Evolutionary conservation across 2,113 vertebrate genomes (phyloP).

Genomic region (Platysteira castanea): DNA sequence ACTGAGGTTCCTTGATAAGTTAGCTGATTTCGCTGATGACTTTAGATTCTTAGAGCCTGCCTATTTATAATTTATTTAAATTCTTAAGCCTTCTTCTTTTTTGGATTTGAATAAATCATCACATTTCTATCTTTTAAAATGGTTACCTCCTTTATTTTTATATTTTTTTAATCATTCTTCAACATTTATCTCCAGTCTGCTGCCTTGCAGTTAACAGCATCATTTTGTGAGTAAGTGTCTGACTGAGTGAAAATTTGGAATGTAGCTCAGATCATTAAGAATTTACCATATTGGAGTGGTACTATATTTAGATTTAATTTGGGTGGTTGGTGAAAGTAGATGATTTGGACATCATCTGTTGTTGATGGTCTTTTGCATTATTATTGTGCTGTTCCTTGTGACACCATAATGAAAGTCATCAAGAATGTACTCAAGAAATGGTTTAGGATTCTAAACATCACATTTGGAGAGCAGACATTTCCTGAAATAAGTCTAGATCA

Average conservation of each 20-base stretch:
- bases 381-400: not conserved
- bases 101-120: not conserved
- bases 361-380: not conserved
- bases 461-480: not conserved
- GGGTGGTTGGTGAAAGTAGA: not conserved
- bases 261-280: not conserved
- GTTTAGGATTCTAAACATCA: not conserved
- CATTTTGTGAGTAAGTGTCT: not conserved
- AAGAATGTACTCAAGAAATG: not conserved
- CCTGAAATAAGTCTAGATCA: not conserved
- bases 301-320: slow-evolving; percentile 19
- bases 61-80: not conserved
- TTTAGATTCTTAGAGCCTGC: not conserved
- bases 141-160: not conserved
- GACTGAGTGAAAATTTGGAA: not conserved
- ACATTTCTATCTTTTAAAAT: not conserved
- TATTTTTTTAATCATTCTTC: not conserved
- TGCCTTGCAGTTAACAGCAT: not conserved
- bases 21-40: not conserved
- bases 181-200: not conserved
- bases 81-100: not conserved
- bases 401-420: not conserved
- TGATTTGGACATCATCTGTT: not conserved
- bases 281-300: not conserved
- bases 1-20: not conserved